Evolutionary conservation across 2,888 invertebrate species (phyloP), one percentile per base, ranked within the genome.

Genomic region (Scrobipalpa atriplicella): DNA sequence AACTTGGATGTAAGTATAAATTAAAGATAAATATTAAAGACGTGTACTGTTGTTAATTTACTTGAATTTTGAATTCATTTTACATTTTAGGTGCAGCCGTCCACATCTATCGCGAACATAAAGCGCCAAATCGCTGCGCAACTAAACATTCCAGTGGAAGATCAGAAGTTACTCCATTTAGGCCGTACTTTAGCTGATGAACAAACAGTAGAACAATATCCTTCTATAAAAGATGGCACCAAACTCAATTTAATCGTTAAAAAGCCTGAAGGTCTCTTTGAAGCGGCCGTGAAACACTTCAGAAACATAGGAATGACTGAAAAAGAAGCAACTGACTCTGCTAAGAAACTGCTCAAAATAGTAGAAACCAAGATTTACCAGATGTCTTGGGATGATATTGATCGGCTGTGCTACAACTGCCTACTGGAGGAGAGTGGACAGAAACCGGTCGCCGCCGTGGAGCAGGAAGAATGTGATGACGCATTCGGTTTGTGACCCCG

Each of bases 121-220:
- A 97, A 97, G 82, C 93, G 94, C 70, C 90, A 95, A 87, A 94
- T 96, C 38, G 94, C 94, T 66, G 86, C 89, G 68, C 92, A 94
- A 62, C 82, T 96, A 62, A 94, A 95, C 62, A 95, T 96, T 73
- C 95, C 96, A 11, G 91, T 94, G 13, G 85, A 94, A 51, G 94
- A 95, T 77, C 96, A 96, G 81, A 96, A 95, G 74, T 85, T 97
- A 61, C 87, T 97, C 16, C 88, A 95, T n/a, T 87, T 94, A 6
- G 97, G 97, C 0, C 94, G 95, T 75, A 94, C 96, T 0, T 86
- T 97, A 65, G 89, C 94, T 78, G 96, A 97, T 78, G 95, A 96
- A 62, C 95, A 96, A 77, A 93, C 93, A 8, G 86, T 97, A 60
- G 92, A 94, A 54, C 94, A 94, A 58, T 97, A 97, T 82, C 94